phyloP scores from a whole-genome alignment of 2,888 invertebrate genomes.

The Standfussiana lucernea region DNA sequence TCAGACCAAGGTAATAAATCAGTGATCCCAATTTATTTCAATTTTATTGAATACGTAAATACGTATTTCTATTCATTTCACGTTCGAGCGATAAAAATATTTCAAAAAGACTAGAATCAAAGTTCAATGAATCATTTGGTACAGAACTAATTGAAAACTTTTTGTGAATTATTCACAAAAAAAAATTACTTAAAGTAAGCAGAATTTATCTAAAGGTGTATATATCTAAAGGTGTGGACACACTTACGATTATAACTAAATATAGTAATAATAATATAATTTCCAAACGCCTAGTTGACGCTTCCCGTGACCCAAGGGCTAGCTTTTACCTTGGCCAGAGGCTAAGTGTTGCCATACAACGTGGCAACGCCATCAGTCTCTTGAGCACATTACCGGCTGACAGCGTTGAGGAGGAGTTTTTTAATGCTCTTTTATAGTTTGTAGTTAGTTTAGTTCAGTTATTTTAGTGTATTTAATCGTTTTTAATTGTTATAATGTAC shows the following conservation, averaged over 20 bases:
- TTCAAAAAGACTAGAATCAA: slow-evolving; percentile 28
- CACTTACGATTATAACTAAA: neutral
- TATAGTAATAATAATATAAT: no score
- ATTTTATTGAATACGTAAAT: slow-evolving; percentile 35
- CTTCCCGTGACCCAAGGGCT: no score
- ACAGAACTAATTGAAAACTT: slow-evolving; percentile 39
- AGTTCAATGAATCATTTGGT: slow-evolving; percentile 39
- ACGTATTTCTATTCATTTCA: slow-evolving; percentile 34
- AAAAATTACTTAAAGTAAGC: neutral
- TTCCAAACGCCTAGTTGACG: no score
- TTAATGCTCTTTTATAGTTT: no score
- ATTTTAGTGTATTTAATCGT: no score
- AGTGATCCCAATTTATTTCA: slow-evolving; percentile 40
- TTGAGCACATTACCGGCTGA: no score
- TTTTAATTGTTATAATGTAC: no score
- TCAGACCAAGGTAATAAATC: slow-evolving; percentile 34
- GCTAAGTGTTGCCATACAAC: no score
- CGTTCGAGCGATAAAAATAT: slow-evolving; percentile 44
- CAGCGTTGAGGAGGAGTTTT: no score
- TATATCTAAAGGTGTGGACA: neutral
- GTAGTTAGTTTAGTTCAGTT: no score
- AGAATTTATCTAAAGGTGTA: slow-evolving; percentile 4
- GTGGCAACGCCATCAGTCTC: no score
- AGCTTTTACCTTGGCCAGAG: no score
- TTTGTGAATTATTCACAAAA: slow-evolving; percentile 36